phyloP scores from a whole-genome alignment of 2,888 invertebrate genomes.

The Pediacus dermestoides region DNA sequence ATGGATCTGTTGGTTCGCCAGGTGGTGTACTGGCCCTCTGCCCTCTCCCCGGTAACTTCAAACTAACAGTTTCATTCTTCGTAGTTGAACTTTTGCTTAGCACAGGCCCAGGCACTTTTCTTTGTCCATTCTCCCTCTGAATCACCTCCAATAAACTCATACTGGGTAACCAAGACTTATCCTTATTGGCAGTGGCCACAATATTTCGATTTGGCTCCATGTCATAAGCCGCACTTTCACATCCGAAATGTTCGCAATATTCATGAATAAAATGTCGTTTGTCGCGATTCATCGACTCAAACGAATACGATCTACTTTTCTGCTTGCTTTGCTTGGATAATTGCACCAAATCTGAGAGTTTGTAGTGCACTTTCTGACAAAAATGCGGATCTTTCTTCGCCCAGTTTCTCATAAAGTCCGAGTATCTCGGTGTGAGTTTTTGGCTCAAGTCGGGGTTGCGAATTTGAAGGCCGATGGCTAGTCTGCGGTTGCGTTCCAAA shows the following conservation, averaged over 20 bases:
- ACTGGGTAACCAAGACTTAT: constrained; percentile 83
- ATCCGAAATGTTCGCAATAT: constrained; percentile 90
- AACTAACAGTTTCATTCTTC: constrained; percentile 40
- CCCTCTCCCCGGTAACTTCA: constrained; percentile 32
- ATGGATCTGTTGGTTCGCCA: too few relatives aligned
- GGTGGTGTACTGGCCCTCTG: constrained; percentile 30
- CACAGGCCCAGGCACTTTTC: constrained; percentile 73
- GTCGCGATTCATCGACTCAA: constrained; percentile 90
- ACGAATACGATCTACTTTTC: constrained; percentile 64
- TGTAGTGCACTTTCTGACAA: constrained; percentile 79
- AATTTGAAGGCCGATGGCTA: constrained; percentile 90
- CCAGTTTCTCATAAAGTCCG: constrained; percentile 79
- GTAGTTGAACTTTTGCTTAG: constrained; percentile 29
- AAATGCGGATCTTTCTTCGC: constrained; percentile 78
- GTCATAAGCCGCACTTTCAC: constrained; percentile 91
- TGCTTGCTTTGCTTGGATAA: constrained; percentile 74
- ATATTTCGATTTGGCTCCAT: constrained; percentile 94
- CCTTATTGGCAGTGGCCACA: constrained; percentile 74
- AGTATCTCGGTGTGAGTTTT: constrained; percentile 79
- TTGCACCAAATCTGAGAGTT: constrained; percentile 79
- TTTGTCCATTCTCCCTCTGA: constrained; percentile 73
- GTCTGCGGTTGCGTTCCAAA: constrained; percentile 80
- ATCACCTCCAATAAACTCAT: constrained; percentile 79
- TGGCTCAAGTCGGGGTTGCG: constrained; percentile 82
- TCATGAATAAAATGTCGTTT: constrained; percentile 92